Conservation (phyloP, 1,140 invertebrate genomes). For the Sarcophaga bullata region DNA sequence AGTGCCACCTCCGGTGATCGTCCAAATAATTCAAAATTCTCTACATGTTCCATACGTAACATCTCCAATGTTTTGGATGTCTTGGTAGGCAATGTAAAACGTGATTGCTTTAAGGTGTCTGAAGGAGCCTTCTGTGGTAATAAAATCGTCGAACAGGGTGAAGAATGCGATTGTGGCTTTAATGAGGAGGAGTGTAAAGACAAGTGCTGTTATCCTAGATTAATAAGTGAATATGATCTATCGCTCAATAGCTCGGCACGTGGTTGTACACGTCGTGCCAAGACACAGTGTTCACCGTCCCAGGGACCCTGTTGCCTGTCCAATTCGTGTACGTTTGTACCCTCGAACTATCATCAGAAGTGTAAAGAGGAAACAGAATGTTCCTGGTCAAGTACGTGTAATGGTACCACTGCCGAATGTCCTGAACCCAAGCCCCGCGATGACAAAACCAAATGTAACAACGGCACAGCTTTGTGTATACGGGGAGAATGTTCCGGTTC, state of each 20-base stretch:
- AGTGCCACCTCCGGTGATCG: constrained; percentile 94
- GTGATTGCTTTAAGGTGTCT: constrained; percentile 93
- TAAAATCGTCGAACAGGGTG: constrained; percentile 96
- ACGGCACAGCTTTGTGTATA: constrained; percentile 88
- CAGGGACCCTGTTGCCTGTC: constrained; percentile 95
- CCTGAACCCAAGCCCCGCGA: constrained; percentile 79
- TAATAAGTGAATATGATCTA: constrained; percentile 76
- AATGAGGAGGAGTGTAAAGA: constrained; percentile 92
- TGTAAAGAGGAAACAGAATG: constrained; percentile 92
- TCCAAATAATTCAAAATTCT: constrained; percentile 95
- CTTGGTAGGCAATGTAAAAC: constrained; percentile 88
- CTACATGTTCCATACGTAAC: constrained; percentile 91
- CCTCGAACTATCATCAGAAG: constrained; percentile 70
- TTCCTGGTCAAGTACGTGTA: constrained; percentile 84
- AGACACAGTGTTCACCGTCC: constrained; percentile 92
- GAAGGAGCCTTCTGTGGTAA: constrained; percentile 98
- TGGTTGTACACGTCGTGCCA: constrained; percentile 80
- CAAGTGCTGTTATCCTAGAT: constrained; percentile 91
- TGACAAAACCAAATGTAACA: constrained; percentile 87
- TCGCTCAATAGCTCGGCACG: constrained; percentile 78
- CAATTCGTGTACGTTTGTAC: constrained; percentile 83
- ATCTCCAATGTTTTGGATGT: constrained; percentile 95
- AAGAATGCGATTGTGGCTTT: constrained; percentile 99
- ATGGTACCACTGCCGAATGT: constrained; percentile 87
- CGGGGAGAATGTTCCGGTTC: constrained; percentile 94